Conservation (phyloP, 2,888 invertebrate species). For the Plebejus argus region DNA sequence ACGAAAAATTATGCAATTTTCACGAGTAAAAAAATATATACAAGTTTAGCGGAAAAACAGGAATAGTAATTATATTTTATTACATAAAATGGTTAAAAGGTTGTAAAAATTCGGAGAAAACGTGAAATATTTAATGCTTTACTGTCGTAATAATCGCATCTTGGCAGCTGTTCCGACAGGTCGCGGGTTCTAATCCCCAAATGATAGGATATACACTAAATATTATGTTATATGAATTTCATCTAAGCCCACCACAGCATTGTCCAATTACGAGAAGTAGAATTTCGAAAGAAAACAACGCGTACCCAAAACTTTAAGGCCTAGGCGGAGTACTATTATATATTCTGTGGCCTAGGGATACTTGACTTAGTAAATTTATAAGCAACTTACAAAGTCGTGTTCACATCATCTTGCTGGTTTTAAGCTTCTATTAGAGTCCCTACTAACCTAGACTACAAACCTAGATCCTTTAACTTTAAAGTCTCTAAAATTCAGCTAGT, state of each 20-base stretch:
- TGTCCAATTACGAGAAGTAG: background rate
- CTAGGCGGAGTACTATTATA: too few species aligned
- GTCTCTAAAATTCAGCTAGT: background rate
- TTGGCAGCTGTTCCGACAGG: slow-evolving; percentile 28
- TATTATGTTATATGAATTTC: too few species aligned
- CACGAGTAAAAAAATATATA: background rate
- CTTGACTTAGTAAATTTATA: background rate
- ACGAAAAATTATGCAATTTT: background rate
- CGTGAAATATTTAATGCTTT: slow-evolving; percentile 7
- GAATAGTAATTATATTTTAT: background rate
- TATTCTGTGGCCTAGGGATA: background rate
- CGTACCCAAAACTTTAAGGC: background rate
- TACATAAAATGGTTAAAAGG: background rate
- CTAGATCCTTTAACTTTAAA: background rate
- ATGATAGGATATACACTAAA: slow-evolving; percentile 10
- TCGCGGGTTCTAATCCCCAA: slow-evolving; percentile 18
- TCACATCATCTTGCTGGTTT: background rate
- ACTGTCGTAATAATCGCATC: slow-evolving; percentile 13
- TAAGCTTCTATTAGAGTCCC: background rate
- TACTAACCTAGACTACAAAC: background rate
- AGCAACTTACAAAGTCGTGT: background rate
- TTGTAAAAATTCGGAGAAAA: slow-evolving; percentile 15
- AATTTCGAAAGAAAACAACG: background rate
- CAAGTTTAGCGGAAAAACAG: background rate
- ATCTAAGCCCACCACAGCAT: background rate